These are phyloP conservation scores for Portunus trituberculatus DNA, from an alignment of 1,140 invertebrate genomes.

Conservation along the genomic window DNA sequence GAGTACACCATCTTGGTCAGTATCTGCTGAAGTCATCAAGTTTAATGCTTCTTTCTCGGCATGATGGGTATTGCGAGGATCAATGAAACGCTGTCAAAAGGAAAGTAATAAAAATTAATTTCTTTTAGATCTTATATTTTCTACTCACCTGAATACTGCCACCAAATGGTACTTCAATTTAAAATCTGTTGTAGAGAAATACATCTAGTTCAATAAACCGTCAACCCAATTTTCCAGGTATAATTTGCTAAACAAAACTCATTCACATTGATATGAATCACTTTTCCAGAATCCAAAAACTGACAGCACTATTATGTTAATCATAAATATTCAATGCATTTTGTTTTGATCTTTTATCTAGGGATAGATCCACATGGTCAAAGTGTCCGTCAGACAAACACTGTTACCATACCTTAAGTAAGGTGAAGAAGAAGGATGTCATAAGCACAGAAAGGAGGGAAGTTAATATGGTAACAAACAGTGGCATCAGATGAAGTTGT, in stretches of 20 bases:
- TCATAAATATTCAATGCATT: too few species aligned
- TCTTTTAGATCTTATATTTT: background rate
- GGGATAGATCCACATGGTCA: background rate
- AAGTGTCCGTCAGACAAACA: background rate
- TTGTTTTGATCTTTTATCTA: background rate
- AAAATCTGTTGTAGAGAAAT: too few species aligned
- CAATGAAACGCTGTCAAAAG: conserved; percentile 55
- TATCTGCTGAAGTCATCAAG: conserved; percentile 49
- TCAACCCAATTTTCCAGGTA: too few species aligned
- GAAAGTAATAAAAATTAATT: background rate
- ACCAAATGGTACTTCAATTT: background rate
- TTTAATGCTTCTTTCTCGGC: conserved; percentile 68
- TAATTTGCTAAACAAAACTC: too few species aligned
- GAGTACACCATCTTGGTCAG: conserved; percentile 61
- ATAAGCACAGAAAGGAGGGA: too few species aligned
- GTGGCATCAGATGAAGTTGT: too few species aligned
- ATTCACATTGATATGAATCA: too few species aligned
- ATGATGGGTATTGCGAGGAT: conserved; percentile 66
- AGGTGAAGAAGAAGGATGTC: background rate
- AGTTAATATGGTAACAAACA: background rate
- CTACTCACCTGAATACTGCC: background rate
- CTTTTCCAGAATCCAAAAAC: too few species aligned
- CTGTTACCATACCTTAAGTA: background rate
- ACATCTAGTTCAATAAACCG: too few species aligned
- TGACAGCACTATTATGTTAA: too few species aligned